Base-by-base conservation (phyloP, 2,888 invertebrate species). In the Phragmatobia fuliginosa region DNA sequence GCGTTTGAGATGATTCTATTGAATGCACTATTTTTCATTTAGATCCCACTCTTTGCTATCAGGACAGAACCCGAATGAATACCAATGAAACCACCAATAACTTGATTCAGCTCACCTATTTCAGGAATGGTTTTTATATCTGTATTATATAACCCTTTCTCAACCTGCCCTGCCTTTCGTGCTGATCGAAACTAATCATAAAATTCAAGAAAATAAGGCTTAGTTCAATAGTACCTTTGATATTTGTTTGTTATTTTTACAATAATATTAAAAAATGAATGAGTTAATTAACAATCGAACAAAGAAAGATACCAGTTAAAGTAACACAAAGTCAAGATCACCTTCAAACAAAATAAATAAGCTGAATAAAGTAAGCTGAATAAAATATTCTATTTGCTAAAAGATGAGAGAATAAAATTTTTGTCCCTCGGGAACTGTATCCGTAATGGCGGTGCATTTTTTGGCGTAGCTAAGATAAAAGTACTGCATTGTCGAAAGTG, bases 401-500 rank as follows among this genome's bases (percentile, higher is more conserved):
- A 85, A 80, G 81, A 67, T 68, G 71, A 71, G 67, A 76, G 79
- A 74, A 77, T 71, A 77, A 78, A 75, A 85, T 84, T 83, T 56
- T 84, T 72, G 56, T 25, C 62, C 80, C 77, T 63, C 60, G 59
- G 82, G 78, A 81, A 72, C 72, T 68, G 59, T 68, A 61, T 75
- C 68, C 74, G 83, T 87, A 88, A 89, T 87, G 78, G 85, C 73
- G 73, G 75, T 82, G 82, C 81, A 80, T 87, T 89, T 89, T 90
- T 87, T 83, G 78, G 81, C 83, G 82, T 79, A 75, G 71, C 62
- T 58, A 83, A 86, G 85, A 85, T 86, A 85, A 87, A 89, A 90
- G 84, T 73, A 74, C 72, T 84, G 83, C 82, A 82, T 82, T 79
- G 74, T 82, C 80, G 83, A 85, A 86, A 76, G 85, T 81, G 80